Percentiles rank a stretch among this genome's conserved stretches.
These are phyloP conservation scores for Pseudonaja textilis DNA, from an alignment of 2,113 vertebrate species.

Conservation along the genomic window DNA sequence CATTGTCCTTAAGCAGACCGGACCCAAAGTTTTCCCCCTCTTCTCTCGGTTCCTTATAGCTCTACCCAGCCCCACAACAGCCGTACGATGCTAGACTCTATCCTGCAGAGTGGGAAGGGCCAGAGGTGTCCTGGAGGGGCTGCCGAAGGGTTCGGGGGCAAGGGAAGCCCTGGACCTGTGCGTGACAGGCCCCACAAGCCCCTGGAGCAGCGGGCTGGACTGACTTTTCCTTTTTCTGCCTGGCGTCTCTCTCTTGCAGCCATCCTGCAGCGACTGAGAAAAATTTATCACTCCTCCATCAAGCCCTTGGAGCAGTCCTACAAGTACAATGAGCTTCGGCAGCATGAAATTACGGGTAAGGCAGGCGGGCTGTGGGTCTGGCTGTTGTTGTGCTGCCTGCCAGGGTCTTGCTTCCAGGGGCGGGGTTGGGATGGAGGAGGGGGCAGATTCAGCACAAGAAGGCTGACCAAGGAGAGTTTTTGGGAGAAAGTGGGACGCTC, in stretches of 20 bases:
- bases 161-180: neutral
- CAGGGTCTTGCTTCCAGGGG: neutral
- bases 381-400: neutral
- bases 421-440: neutral
- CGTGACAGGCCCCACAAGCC: neutral
- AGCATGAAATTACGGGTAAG: slow-evolving; percentile 96
- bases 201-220: neutral
- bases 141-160: neutral
- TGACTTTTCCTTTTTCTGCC: neutral
- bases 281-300: slow-evolving; percentile 94
- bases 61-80: neutral
- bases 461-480: neutral
- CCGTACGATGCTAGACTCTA: neutral
- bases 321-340: slow-evolving; percentile 95
- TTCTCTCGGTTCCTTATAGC: neutral
- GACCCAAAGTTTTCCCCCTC: neutral
- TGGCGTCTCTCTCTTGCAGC: slow-evolving; percentile 60
- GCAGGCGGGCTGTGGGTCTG: accelerated
- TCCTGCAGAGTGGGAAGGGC: neutral
- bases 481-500: neutral
- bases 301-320: slow-evolving; percentile 96
- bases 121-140: neutral
- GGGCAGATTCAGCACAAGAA: neutral
- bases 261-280: slow-evolving; percentile 85
- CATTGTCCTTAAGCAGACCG: too few species aligned